These are phyloP conservation scores for Troilus luridus DNA, from an alignment of 2,888 invertebrate species.

Conservation along the genomic window DNA sequence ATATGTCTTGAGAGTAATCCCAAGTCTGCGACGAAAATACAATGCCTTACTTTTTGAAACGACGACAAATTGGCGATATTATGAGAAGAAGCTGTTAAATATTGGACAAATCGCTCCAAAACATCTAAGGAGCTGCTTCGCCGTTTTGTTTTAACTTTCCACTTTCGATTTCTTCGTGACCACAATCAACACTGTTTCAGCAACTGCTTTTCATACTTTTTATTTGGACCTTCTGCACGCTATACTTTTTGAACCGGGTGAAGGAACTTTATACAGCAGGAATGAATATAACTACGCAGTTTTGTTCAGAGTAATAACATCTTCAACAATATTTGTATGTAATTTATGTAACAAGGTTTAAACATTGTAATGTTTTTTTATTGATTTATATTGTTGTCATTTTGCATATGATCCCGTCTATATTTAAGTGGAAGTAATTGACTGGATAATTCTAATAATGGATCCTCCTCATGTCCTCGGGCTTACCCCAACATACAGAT, in stretches of 20 bases:
- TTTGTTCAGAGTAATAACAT: not conserved
- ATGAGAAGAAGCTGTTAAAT: not conserved
- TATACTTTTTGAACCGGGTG: not conserved
- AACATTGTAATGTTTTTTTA: too few species aligned
- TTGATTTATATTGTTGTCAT: too few species aligned
- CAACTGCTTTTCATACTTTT: not conserved
- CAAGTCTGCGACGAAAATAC: not conserved
- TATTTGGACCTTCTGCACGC: constrained; percentile 13
- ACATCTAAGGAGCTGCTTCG: not conserved
- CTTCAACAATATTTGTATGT: not conserved
- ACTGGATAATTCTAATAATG: too few species aligned
- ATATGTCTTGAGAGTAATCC: not conserved
- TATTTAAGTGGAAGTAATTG: too few species aligned
- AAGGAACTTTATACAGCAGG: not conserved
- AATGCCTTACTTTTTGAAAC: not conserved
- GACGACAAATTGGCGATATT: constrained; percentile 18
- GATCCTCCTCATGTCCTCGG: too few species aligned
- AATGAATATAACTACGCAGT: not conserved
- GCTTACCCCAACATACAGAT: too few species aligned
- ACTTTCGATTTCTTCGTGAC: constrained; percentile 39
- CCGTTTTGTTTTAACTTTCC: constrained; percentile 4
- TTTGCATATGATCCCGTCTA: too few species aligned
- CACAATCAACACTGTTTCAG: constrained; percentile 21
- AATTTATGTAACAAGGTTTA: too few species aligned
- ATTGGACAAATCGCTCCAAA: not conserved